phyloP scores from a whole-genome alignment of 2,888 invertebrate species.

The Cerceris rybyensis region DNA sequence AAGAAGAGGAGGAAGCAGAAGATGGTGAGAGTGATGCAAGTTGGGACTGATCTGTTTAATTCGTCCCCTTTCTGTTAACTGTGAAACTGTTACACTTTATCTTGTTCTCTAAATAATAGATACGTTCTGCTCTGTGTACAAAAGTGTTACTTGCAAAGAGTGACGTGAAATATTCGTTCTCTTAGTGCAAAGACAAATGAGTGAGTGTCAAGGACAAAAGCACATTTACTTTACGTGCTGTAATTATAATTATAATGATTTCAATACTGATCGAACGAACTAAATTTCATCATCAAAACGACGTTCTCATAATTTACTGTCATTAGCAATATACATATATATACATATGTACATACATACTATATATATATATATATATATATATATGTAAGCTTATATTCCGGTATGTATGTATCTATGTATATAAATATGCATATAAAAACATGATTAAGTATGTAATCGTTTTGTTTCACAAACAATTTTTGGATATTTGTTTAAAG shows the following conservation, averaged over 20 bases:
- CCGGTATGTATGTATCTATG: slow-evolving; percentile 27
- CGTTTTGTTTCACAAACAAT: slow-evolving; percentile 43
- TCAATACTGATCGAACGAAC: slow-evolving; percentile 57
- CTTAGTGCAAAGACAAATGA: slow-evolving; percentile 57
- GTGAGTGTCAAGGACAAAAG: slow-evolving; percentile 55
- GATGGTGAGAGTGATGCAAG: slow-evolving; percentile 74
- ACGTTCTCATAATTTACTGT: slow-evolving; percentile 51
- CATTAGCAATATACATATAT: slow-evolving; percentile 47
- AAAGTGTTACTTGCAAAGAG: slow-evolving; percentile 61
- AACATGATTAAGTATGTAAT: slow-evolving; percentile 46
- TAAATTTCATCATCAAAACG: slow-evolving; percentile 48
- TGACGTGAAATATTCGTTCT: slow-evolving; percentile 64
- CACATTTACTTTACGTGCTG: slow-evolving; percentile 36
- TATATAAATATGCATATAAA: slow-evolving; percentile 41
- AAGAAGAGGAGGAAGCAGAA: slow-evolving; percentile 64
- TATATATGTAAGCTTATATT: slow-evolving; percentile 17
- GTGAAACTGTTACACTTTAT: slow-evolving; percentile 63
- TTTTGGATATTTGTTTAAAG: slow-evolving; percentile 47
- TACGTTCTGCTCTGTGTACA: slow-evolving; percentile 62
- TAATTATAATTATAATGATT: slow-evolving; percentile 36
- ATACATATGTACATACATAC: slow-evolving; percentile 29
- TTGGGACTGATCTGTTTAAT: slow-evolving; percentile 76
- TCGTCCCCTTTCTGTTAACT: slow-evolving; percentile 52
- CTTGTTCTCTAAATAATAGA: slow-evolving; percentile 56
- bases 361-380: slow-evolving; percentile 27